These are phyloP conservation scores for Ophion costatus DNA, from an alignment of 2,888 invertebrate species.

Conservation along the genomic window DNA sequence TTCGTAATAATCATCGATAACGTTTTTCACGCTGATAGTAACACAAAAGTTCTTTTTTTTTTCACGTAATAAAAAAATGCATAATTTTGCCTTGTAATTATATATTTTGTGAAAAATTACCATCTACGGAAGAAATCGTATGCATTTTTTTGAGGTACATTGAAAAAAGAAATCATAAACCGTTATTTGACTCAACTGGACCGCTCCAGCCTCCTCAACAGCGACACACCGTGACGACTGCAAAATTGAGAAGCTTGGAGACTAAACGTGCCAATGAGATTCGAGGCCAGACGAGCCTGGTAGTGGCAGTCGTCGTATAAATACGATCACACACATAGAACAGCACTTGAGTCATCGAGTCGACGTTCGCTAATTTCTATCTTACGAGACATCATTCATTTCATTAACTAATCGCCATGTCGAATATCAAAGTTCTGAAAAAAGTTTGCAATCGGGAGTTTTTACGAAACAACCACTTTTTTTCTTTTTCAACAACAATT, in stretches of 20 bases:
- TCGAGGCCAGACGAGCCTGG: neutral
- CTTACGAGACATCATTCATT: neutral
- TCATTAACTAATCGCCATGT: neutral
- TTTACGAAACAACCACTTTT: neutral
- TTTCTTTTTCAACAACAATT: neutral
- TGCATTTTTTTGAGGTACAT: no score
- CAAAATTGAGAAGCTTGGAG: neutral
- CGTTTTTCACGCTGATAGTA: no score
- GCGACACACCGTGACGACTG: neutral
- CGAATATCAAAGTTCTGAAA: neutral
- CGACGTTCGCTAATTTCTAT: neutral
- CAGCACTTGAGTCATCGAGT: neutral
- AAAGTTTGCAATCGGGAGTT: neutral
- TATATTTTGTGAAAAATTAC: no score
- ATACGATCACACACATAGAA: neutral
- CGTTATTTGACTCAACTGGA: no score
- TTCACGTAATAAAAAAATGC: no score
- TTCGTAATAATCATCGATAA: no score
- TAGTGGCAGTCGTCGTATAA: neutral
- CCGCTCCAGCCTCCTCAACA: neutral
- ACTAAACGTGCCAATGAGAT: neutral
- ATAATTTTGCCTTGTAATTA: no score
- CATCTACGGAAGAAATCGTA: no score
- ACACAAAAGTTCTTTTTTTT: no score
- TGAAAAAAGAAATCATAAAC: no score